Evolutionary conservation across 1,140 invertebrate genomes (phyloP), one percentile per base, ranked within the genome.

Genomic region (Druon quercuslanigerum): DNA sequence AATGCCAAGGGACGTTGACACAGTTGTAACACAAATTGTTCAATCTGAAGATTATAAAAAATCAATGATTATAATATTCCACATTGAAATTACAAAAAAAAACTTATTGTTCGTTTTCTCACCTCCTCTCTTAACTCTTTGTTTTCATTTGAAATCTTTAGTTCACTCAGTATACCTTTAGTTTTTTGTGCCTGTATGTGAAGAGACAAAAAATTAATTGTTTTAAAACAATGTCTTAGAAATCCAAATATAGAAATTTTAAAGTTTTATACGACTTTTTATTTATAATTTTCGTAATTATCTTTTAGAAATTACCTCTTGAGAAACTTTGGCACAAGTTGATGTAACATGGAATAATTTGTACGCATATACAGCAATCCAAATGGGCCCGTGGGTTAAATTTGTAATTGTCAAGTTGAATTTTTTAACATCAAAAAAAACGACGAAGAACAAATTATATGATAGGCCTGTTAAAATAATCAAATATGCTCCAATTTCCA

Each of bases 181-280:
- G 56, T 60, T 60, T 60, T 60, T 12, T 20, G 56, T 20, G 56
- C 56, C 56, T 60, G 14, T 25, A 60, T n/a, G n/a, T n/a, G n/a
- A n/a, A n/a, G n/a, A n/a, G n/a, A n/a, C n/a, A n/a, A n/a, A n/a
- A n/a, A n/a, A n/a, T n/a, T 7, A 20, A n/a, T n/a, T n/a, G n/a
- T n/a, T n/a, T n/a, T n/a, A n/a, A n/a, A n/a, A n/a, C n/a, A n/a
- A n/a, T n/a, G n/a, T n/a, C n/a, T n/a, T n/a, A n/a, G n/a, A n/a
- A n/a, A n/a, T n/a, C n/a, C n/a, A n/a, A n/a, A n/a, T n/a, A n/a
- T n/a, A n/a, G n/a, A n/a, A n/a, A n/a, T 20, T 20, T 5, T 20
- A 17, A 57, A 57, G 25, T 20, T 13, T 13, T n/a, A n/a, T n/a
- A n/a, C n/a, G n/a, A n/a, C n/a, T n/a, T n/a, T n/a, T n/a, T n/a